Evolutionary conservation across 2,797 vertebrate genomes (phyloP), one percentile per base, ranked within the genome.

Genomic region (Clarias platycephalus): DNA sequence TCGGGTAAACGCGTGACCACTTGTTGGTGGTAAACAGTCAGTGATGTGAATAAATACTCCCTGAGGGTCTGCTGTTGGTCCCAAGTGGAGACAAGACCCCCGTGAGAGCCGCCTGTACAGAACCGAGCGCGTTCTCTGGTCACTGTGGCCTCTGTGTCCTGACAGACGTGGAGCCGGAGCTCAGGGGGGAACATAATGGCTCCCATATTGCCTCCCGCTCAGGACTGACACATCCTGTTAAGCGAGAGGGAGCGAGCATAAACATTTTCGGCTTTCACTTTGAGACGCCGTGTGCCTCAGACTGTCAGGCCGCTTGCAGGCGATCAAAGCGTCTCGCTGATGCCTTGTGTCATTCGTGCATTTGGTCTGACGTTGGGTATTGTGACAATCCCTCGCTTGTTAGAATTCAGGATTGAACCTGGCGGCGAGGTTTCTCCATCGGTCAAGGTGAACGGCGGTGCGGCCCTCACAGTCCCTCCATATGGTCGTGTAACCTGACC

Each of bases 291-390:
- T 84, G 89, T 86, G 90, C 86, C 89, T 90, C 91, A 85, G 91
- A 89, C 91, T 92, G 91, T 92, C 92, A 88, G 93, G 63, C 91
- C 90, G 91, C 92, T 92, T 90, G 90, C 92, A 92, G 1, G 84
- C 93, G 93, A 95, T 96, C 94, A 95, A 95, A 95, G 93, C 40
- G 89, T 80, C 77, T 92, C 92, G 90, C 92, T 94, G 94, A 92
- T 91, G 86, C 90, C 89, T 34, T 40, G 80, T 92, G 92, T 91
- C 91, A 87, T 83, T 92, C 89, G 86, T 91, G 91, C 90, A 88
- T 93, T 93, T 90, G 93, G 92, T 92, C 91, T 90, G 85, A 88
- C 68, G 58, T 0, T n/a, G 89, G 84, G 85, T 92, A 92, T 93
- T 93, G 93, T 93, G 92, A 93, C 93, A 93, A 72, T 93, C 89